A percentile compares a stretch with the other conserved stretches of the same genome.
These are phyloP conservation scores for Eudemis profundana DNA, from an alignment of 2,888 invertebrate species.

Conservation along the genomic window DNA sequence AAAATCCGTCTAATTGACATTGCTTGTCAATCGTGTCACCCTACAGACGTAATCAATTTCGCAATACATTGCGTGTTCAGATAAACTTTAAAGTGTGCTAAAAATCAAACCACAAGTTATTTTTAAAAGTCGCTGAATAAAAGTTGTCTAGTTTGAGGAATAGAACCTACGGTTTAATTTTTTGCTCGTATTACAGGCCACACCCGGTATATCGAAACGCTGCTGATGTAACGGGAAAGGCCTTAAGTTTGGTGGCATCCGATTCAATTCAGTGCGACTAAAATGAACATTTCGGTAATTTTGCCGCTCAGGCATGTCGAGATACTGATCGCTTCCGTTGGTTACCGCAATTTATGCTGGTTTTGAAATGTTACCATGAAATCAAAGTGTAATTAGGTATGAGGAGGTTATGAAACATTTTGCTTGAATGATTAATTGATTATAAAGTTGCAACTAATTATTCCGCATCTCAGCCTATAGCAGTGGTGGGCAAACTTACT, in stretches of 20 bases:
- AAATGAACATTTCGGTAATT: conserved; percentile 26
- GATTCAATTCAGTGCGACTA: neutral
- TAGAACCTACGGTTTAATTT: too few species aligned
- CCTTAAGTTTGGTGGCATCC: conserved; percentile 8
- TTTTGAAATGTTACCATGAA: neutral
- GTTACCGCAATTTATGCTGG: conserved; percentile 7
- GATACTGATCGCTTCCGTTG: conserved; percentile 14
- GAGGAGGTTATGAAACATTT: neutral
- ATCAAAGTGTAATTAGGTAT: neutral
- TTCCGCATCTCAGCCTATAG: too few species aligned
- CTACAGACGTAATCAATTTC: too few species aligned
- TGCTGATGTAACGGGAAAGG: neutral
- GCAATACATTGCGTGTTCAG: too few species aligned
- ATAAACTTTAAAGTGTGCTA: too few species aligned
- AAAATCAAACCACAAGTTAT: too few species aligned
- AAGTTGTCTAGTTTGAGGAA: too few species aligned
- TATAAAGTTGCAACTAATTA: neutral
- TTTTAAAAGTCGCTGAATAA: too few species aligned
- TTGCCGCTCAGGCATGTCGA: conserved; percentile 2
- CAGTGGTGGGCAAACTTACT: too few species aligned
- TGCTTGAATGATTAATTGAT: neutral
- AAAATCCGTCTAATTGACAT: too few species aligned
- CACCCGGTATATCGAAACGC: conserved; percentile 9
- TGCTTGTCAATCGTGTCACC: too few species aligned
- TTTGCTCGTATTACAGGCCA: too few species aligned